These are phyloP conservation scores for Neopipo cinnamomea DNA, from an alignment of 2,113 vertebrate species.

Conservation along the genomic window DNA sequence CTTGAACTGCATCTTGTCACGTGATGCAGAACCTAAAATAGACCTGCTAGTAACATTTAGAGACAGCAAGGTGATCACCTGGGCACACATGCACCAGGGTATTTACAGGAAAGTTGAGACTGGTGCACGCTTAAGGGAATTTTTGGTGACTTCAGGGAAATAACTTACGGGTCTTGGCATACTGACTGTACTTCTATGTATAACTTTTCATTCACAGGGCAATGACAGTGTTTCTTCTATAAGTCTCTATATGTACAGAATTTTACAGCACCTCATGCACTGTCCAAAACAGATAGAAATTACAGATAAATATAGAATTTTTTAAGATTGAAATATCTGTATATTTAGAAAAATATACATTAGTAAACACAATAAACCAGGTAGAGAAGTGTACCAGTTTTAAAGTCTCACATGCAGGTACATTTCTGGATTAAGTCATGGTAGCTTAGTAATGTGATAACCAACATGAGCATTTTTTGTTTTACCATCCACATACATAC, in stretches of 20 bases:
- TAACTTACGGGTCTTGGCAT: neutral
- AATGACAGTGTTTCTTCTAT: conserved; percentile 32
- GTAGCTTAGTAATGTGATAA: conserved; percentile 26
- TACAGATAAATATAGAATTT: conserved; percentile 60
- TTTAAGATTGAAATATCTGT: conserved; percentile 59
- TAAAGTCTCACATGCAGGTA: conserved; percentile 54
- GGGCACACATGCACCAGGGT: neutral
- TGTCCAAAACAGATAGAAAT: conserved; percentile 55
- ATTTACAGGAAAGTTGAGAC: neutral
- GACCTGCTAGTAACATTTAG: neutral
- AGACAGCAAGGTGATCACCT: neutral
- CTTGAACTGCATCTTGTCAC: neutral
- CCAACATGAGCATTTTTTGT: conserved; percentile 29
- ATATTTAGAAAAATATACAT: conserved; percentile 70
- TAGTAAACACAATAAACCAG: conserved; percentile 61
- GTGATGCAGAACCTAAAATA: neutral
- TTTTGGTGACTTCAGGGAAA: conserved; percentile 2
- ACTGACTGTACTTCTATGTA: neutral
- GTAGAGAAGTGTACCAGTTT: conserved; percentile 51
- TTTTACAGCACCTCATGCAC: conserved; percentile 59
- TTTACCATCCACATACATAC: conserved; percentile 50
- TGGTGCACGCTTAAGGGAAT: neutral
- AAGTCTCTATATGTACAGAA: conserved; percentile 50
- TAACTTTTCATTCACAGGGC: conserved; percentile 16
- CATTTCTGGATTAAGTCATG: conserved; percentile 39